Evolutionary conservation across 2,888 invertebrate species (phyloP), one percentile per base, ranked within the genome.

Genomic region (Agrenia bidenticulata): DNA sequence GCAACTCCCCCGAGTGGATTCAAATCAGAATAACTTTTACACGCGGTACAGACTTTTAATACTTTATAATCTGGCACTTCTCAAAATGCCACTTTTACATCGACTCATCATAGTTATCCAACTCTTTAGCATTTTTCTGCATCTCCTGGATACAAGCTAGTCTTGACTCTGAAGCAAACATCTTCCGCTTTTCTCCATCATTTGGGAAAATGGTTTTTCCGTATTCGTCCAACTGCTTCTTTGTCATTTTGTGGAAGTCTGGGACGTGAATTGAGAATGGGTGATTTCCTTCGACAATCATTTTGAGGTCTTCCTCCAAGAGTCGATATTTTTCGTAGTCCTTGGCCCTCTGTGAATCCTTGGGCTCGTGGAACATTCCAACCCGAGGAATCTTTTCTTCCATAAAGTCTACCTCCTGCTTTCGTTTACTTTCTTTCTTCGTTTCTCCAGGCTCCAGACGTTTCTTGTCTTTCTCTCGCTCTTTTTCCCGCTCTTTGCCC

Each of bases 171-270:
- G 73, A 67, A n/a, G 70, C 68, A 57, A 76, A 75, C 57, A 73
- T 62, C 53, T 75, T 76, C 17, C 73, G 57, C 50, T 73, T 69
- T 4, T 75, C 69, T 9, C 49, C 71, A 19, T 73, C 70, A 19
- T 70, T 70, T 1, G 64, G 68, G 60, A 73, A 75, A 51, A 73
- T 62, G 11, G 57, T 59, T 49, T 73, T 73, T 15, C 73, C 74
- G 50, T 70, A 75, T 2, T 75, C 76, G 45, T 76, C 74, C 72
- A 75, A 72, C 58, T 73, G 63, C 61, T 75, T 67, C 49, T 73
- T 75, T 9, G 72, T 65, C 76, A 76, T 74, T 45, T 64, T 73
- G 23, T 71, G 67, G 37, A 70, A 70, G 68, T 75, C 76, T n/a
- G 74, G 74, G 1, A 74, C 59, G 24, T 57, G 57, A 41, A 68